Base-by-base conservation (phyloP, 2,113 vertebrate genomes). In the Centropus bengalensis region DNA sequence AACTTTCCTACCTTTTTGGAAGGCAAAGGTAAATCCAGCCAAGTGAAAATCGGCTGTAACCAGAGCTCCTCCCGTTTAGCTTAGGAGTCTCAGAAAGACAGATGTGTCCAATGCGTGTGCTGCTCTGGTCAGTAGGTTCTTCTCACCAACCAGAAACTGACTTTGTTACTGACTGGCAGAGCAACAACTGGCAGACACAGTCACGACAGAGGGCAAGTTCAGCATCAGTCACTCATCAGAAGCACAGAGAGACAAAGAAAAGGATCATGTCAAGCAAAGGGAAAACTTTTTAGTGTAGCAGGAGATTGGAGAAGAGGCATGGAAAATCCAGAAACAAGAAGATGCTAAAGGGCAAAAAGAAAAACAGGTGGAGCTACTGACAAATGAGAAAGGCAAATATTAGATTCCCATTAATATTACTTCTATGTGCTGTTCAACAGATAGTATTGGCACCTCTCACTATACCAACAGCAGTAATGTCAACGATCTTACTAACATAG, bases 71-170 rank as follows among this genome's bases (percentile, higher is more conserved):
- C 26, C 28, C 26, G 73, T 85, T 62, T 5, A 64, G 20, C 6
- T 86, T 17, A 76, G 20, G 8, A 59, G 45, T 44, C 26, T 55
- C 47, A 70, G 58, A 88, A 86, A 87, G 62, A 58, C 42, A 36
- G 56, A 32, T 30, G 18, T 23, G 62, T 40, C 56, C 32, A 51
- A 83, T 0, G 1, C 4, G 9, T 2, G 19, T n/a, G 28, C 26
- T 82, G 66, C 79, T 93, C 77, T 58, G 49, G 49, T 1, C 82
- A 44, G 16, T 71, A 75, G 9, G n/a, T 30, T 68, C 49, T 76
- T 76, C 26, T 49, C 30, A n/a, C 33, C n/a, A 93, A 64, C 16
- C 45, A 89, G 47, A 80, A 92, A 80, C 21, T 3, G 30, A 78
- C 45, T 93, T 77, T 47, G 36, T 62, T 81, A 59, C 45, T 77